Conservation (phyloP, 2,888 invertebrate species). For the Drosophila subquinaria region DNA sequence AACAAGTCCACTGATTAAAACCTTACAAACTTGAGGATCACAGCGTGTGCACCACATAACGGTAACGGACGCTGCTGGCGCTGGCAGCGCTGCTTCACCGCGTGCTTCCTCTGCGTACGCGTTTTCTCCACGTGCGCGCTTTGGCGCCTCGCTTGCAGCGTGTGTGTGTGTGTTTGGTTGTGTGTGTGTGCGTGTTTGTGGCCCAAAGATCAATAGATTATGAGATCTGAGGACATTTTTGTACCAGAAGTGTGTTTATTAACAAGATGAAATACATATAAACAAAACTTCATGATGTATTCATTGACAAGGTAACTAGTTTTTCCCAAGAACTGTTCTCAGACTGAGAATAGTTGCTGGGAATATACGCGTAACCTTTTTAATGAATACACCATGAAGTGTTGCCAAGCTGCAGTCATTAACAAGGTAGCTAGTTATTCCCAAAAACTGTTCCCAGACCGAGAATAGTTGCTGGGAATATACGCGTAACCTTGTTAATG, state of each 20-base stretch:
- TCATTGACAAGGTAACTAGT: too few species aligned
- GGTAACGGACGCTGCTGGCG: conserved; percentile 11
- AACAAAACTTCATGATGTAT: too few species aligned
- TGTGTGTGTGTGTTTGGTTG: conserved; percentile 21
- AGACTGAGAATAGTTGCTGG: too few species aligned
- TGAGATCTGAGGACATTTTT: conserved; percentile 84
- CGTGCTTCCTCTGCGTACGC: conserved; percentile 32
- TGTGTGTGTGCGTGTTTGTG: conserved; percentile 17
- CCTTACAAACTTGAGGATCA: conserved; percentile 75
- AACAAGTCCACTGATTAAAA: conserved; percentile 83
- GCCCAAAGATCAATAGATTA: conserved; percentile 83
- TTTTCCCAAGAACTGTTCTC: too few species aligned
- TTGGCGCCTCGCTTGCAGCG: conserved; percentile 51
- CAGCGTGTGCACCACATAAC: conserved; percentile 24
- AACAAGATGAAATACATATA: not conserved
- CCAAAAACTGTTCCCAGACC: too few species aligned
- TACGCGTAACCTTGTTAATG: too few species aligned
- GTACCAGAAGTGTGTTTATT: not conserved
- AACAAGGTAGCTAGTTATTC: too few species aligned
- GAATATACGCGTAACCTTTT: too few species aligned
- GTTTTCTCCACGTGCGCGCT: conserved; percentile 65
- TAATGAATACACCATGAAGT: too few species aligned
- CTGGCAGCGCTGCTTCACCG: conserved; percentile 34
- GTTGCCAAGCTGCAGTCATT: too few species aligned
- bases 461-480: too few species aligned